Base-by-base conservation (phyloP, 2,888 invertebrate species). In the Autographa pulchrina region DNA sequence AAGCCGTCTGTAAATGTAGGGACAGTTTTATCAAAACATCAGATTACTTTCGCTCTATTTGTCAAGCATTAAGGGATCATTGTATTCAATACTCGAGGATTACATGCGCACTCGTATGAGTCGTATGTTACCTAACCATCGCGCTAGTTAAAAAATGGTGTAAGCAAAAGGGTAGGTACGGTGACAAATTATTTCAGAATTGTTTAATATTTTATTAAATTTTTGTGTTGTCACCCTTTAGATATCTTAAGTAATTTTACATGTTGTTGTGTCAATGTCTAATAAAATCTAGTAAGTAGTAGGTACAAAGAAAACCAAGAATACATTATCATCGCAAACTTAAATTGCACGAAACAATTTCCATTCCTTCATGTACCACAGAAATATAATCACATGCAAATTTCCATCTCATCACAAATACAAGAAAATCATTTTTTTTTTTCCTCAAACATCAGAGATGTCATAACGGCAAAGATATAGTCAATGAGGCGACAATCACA, bases 21-120 rank as follows among this genome's bases (percentile, higher is more conserved):
- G 68, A 62, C 60, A 64, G 68, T 52, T 73, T 79, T 84, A 82
- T 79, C 74, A 56, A 70, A 73, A 72, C 64, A 79, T 72, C 52
- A 54, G 63, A 75, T 82, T 82, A 74, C 18, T 71, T 68, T 31
- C 67, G 73, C 73, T 80, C 73, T 79, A 77, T 79, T 79, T 82
- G 67, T 75, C 71, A 74, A 69, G 54, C 59, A 59, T 13, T 32
- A 43, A 61, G 13, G 35, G 31, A 32, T 31, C 31, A 59, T 59
- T 59, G 16, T 59, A 59, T 32, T 59, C 54, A 56, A 20, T 56
- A 56, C 54, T 9, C 54, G 54, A 13, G 54, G 54, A 56, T 56
- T 56, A 56, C 25, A 56, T 25, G 20, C 54, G 54, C 54, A 20
- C 54, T 56, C 54, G 54, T 56, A 25, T 11, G 4, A 25, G 13